A percentile compares a stretch with the other conserved stretches of the same genome.
These are phyloP conservation scores for Protonemura montana DNA, from an alignment of 2,888 invertebrate genomes.

Conservation along the genomic window DNA sequence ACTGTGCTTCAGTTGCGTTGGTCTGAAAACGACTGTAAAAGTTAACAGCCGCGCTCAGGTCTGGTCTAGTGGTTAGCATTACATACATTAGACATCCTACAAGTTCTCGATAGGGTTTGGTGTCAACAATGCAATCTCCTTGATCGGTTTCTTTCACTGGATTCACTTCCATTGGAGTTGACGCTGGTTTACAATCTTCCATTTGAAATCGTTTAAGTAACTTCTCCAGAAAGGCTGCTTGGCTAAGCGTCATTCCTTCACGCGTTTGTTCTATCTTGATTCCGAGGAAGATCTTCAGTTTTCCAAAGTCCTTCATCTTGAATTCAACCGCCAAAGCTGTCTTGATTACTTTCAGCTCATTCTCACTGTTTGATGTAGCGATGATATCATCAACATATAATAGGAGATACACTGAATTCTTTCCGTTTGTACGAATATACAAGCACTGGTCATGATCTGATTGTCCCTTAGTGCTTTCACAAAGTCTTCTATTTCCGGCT, in stretches of 20 bases:
- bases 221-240: constrained; percentile 51
- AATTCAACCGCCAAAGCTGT: constrained; percentile 51
- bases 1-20: constrained; percentile 42
- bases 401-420: constrained; percentile 48
- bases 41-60: constrained; percentile 47
- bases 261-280: constrained; percentile 51
- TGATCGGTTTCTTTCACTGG: not conserved
- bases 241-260: constrained; percentile 42
- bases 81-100: constrained; percentile 50
- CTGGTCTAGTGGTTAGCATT: constrained; percentile 48
- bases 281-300: constrained; percentile 52
- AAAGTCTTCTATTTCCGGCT: too few species aligned
- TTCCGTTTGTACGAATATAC: constrained; percentile 48
- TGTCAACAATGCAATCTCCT: constrained; percentile 27
- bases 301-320: constrained; percentile 53
- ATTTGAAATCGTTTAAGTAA: constrained; percentile 52
- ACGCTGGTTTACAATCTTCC: constrained; percentile 51
- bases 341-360: constrained; percentile 50
- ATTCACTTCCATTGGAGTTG: constrained; percentile 51
- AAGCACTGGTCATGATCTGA: constrained; percentile 52
- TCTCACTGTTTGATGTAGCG: constrained; percentile 49
- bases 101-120: constrained; percentile 49
- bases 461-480: too few species aligned
- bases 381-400: constrained; percentile 54
- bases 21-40: constrained; percentile 45